Base-by-base conservation (phyloP, 2,888 invertebrate genomes). In the Sinopyrophorus schimmeli region DNA sequence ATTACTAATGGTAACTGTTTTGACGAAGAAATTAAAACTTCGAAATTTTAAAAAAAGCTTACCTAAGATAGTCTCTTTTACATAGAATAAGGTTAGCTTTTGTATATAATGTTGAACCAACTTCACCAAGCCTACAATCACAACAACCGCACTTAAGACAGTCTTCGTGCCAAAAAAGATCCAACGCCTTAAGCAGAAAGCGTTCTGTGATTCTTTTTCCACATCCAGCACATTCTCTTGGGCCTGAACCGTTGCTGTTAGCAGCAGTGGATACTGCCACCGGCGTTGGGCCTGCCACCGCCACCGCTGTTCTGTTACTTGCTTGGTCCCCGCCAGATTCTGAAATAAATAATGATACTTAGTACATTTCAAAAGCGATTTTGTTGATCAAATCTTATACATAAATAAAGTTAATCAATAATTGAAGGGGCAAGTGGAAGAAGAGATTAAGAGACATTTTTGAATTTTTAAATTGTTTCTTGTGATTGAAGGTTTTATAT, bases 151-250 rank as follows among this genome's bases (percentile, higher is more conserved):
- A 91, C 70, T 93, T 93, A 56, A 94, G 80, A 67, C 93, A 93
- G 75, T 93, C 93, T 64, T 94, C 93, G 76, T 94, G 94, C 93
- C 94, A 94, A 75, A 84, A 90, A 70, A 91, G 79, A 71, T 93
- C 92, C 75, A 93, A 77, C 0, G 92, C 92, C 69, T 88, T 89
- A 60, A 92, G 80, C 28, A 92, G 80, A 72, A 80, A 89, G 72
- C 87, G 76, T 70, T 91, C 92, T 1, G 86, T 86, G 73, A 93
- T 93, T 58, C 84, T 79, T 74, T 91, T 91, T 52, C 89, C 88
- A 67, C 92, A 92, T 32, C 89, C 90, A 3, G 89, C 88, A 69
- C 92, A 92, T 58, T 89, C 84, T 62, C 85, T 78, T 12, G 74
- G 74, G 20, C 68, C 67, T n/a, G 66, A 53, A 24, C 62, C 50